These are phyloP conservation scores for Stegodyphus mimosarum DNA, from an alignment of 1,140 invertebrate genomes.

Conservation along the genomic window DNA sequence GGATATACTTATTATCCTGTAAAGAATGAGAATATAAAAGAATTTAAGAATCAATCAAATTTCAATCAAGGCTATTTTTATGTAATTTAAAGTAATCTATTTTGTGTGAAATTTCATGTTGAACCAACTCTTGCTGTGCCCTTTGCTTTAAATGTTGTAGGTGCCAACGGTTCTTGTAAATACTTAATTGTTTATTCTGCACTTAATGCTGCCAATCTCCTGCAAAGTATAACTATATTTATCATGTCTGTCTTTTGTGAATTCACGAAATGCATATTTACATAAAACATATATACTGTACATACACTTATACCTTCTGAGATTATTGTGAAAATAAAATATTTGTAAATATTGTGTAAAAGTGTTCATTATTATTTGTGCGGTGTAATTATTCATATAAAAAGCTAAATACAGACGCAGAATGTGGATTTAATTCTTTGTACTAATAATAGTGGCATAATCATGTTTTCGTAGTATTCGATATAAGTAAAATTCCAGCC, in stretches of 20 bases:
- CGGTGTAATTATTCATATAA: too few relatives aligned
- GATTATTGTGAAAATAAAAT: slow-evolving; percentile 56
- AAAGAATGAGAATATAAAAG: too few relatives aligned
- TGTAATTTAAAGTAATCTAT: too few relatives aligned
- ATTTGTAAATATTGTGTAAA: slow-evolving; percentile 51
- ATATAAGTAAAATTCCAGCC: too few relatives aligned
- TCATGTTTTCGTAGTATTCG: too few relatives aligned
- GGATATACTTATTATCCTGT: too few relatives aligned
- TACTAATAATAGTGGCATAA: too few relatives aligned
- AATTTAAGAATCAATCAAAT: too few relatives aligned
- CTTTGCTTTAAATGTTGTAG: slow-evolving; percentile 35
- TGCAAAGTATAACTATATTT: not conserved
- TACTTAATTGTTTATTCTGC: slow-evolving; percentile 4
- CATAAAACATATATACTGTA: slow-evolving; percentile 44
- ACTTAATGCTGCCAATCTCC: slow-evolving; percentile 10
- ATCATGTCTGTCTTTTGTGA: slow-evolving; percentile 8
- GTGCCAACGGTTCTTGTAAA: not conserved
- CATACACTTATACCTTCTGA: slow-evolving; percentile 41
- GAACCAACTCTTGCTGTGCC: not conserved
- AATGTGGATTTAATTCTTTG: too few relatives aligned
- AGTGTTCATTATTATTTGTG: not conserved
- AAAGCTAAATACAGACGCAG: too few relatives aligned
- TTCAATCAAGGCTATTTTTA: too few relatives aligned
- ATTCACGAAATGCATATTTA: slow-evolving; percentile 52
- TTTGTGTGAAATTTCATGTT: too few relatives aligned